Conservation (phyloP, 2,797 vertebrate genomes). For the Danio albolineatus region DNA sequence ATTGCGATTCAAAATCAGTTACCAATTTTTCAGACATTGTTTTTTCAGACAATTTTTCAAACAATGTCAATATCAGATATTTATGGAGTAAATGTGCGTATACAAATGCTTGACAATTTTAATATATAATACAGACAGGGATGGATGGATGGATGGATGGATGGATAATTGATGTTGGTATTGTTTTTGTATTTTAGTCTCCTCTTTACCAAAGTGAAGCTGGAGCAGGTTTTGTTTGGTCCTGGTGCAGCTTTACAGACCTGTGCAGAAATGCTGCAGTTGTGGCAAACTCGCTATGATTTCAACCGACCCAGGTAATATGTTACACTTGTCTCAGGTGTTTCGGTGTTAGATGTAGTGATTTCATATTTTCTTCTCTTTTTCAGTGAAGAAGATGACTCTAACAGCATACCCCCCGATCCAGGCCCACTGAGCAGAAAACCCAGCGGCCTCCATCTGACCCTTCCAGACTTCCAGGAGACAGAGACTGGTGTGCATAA, state of each 20-base stretch:
- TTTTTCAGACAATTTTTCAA: too few species aligned
- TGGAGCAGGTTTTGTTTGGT: conserved; percentile 87
- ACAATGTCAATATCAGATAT: too few species aligned
- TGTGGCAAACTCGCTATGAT: conserved; percentile 88
- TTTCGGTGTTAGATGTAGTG: conserved; percentile 17
- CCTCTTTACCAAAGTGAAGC: conserved; percentile 94
- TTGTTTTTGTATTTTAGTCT: conserved; percentile 76
- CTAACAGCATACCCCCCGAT: conserved; percentile 84
- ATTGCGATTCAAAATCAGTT: too few species aligned
- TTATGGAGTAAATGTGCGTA: too few species aligned
- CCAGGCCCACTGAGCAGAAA: conserved; percentile 80
- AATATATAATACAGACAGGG: too few species aligned
- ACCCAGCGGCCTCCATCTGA: conserved; percentile 85
- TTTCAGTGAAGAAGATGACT: conserved; percentile 91
- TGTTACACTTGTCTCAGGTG: not conserved
- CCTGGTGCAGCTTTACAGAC: conserved; percentile 89
- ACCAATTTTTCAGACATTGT: too few species aligned
- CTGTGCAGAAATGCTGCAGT: conserved; percentile 90
- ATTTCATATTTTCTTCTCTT: conserved; percentile 40
- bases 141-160: too few species aligned
- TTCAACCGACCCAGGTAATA: conserved; percentile 84
- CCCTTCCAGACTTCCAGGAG: conserved; percentile 91
- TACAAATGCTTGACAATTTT: too few species aligned
- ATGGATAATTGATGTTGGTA: too few species aligned
- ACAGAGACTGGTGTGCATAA: conserved; percentile 84